Percentiles rank a stretch among this genome's conserved stretches.
Conservation (phyloP, 1,140 invertebrate species). For the Dendroctonus valens region DNA sequence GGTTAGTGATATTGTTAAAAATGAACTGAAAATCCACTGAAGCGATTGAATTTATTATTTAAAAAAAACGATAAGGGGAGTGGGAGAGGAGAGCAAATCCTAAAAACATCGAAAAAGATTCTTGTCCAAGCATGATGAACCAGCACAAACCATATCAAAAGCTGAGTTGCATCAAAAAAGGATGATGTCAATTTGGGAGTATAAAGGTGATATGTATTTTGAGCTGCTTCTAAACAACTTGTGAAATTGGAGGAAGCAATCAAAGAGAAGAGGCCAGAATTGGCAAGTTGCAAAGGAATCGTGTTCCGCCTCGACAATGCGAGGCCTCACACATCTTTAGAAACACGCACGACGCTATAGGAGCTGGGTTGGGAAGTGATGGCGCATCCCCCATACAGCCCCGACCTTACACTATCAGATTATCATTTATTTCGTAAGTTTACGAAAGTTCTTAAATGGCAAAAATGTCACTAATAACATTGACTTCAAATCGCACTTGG, state of each 20-base stretch:
- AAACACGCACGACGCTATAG: not conserved
- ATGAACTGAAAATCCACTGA: no score
- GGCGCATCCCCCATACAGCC: not conserved
- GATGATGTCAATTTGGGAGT: not conserved
- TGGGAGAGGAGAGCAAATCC: no score
- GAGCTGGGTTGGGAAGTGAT: constrained; percentile 1
- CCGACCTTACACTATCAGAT: constrained; percentile 1
- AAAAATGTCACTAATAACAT: not conserved
- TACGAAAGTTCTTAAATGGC: not conserved
- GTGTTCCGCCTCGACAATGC: not conserved
- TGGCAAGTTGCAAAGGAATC: not conserved
- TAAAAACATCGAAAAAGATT: not conserved
- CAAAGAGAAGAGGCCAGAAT: not conserved
- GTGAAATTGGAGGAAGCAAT: not conserved
- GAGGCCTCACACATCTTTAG: not conserved
- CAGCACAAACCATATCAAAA: not conserved
- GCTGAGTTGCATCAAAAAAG: not conserved
- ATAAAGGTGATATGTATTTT: not conserved
- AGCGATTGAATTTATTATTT: no score
- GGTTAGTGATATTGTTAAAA: not conserved
- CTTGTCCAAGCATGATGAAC: not conserved
- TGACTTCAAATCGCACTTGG: no score
- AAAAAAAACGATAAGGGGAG: no score
- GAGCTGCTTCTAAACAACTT: no score
- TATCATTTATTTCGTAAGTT: constrained; percentile 2